Conservation (phyloP, 2,888 invertebrate species). For the Rhopalosiphum nymphaeae region DNA sequence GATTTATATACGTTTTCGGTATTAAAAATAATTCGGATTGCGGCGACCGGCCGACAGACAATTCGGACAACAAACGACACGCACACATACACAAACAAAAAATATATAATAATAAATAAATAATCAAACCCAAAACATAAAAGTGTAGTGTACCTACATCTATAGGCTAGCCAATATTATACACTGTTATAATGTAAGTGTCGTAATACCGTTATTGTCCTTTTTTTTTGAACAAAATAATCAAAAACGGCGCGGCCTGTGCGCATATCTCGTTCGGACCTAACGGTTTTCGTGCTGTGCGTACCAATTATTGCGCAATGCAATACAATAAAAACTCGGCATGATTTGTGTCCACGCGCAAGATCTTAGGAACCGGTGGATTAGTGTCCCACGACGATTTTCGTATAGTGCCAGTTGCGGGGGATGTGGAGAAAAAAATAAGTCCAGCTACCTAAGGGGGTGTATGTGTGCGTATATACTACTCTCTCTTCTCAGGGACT, state of each 20-base stretch:
- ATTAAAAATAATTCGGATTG: slow-evolving; percentile 61
- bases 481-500: background rate
- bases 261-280: slow-evolving; percentile 57
- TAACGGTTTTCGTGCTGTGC: slow-evolving; percentile 65
- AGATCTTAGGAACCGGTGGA: slow-evolving; percentile 57
- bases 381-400: slow-evolving; percentile 55
- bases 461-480: background rate
- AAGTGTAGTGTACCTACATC: slow-evolving; percentile 1
- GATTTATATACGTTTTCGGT: slow-evolving; percentile 53
- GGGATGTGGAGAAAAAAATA: slow-evolving; percentile 7
- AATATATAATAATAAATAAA: slow-evolving; percentile 30
- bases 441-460: background rate
- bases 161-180: background rate
- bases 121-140: slow-evolving; percentile 46
- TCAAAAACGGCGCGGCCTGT: slow-evolving; percentile 53
- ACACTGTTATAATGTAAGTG: background rate
- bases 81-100: background rate
- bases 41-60: slow-evolving; percentile 36
- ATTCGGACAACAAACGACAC: slow-evolving; percentile 33
- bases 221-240: slow-evolving; percentile 51
- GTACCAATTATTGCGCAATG: slow-evolving; percentile 63
- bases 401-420: slow-evolving; percentile 14
- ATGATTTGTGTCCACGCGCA: slow-evolving; percentile 9
- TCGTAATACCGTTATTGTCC: slow-evolving; percentile 64
- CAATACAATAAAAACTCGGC: slow-evolving; percentile 47